Evolutionary conservation across 1,140 invertebrate genomes (phyloP), one percentile per base, ranked within the genome.

Genomic region (Euura saliciscinereae): DNA sequence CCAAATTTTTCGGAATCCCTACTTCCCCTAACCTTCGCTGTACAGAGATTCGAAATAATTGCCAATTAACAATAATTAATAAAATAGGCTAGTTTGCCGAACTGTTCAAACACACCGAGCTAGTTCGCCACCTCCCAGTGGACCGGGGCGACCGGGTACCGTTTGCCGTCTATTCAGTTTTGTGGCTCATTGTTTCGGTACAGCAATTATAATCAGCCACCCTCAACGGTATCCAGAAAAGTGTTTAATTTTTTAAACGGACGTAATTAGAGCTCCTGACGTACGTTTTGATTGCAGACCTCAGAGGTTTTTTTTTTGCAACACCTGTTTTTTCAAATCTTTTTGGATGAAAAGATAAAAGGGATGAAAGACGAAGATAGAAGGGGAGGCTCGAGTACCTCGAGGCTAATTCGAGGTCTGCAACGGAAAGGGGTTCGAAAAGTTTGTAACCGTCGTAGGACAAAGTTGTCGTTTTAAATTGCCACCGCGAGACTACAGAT

Each of bases 51-150:
- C 70, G 42, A 71, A 71, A 68, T 79, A 82, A 84, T 83, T 81
- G 78, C 78, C 79, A 83, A 83, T 82, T 82, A 83, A 79, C 74
- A 77, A 77, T 81, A 83, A 83, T 83, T 83, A 82, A 84, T 84
- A 82, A 76, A 81, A 81, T 80, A 80, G 81, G 75, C 28, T n/a
- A 43, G 28, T 42, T 67, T 67, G 44, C 66, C 8, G 11, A 68
- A 59, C 51, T 59, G 51, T n/a, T 59, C 51, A 59, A 59, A 59
- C 51, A 59, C 10, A 59, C 8, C 51, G 28, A n/a, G 8, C 13
- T 28, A 28, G 28, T 28, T 28, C 6, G 51, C 51, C 51, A 59
- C 51, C 6, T 59, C 51, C 13, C 51, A 4, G 13, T 59, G 51
- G 51, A 59, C 51, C 51, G 10, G 51, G 8, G 5, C 6, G 3